Percentiles rank a stretch among this genome's conserved stretches.
These are phyloP conservation scores for Pegea sp. DNA, from an alignment of 23 tunicate genomes.

Conservation along the genomic window DNA sequence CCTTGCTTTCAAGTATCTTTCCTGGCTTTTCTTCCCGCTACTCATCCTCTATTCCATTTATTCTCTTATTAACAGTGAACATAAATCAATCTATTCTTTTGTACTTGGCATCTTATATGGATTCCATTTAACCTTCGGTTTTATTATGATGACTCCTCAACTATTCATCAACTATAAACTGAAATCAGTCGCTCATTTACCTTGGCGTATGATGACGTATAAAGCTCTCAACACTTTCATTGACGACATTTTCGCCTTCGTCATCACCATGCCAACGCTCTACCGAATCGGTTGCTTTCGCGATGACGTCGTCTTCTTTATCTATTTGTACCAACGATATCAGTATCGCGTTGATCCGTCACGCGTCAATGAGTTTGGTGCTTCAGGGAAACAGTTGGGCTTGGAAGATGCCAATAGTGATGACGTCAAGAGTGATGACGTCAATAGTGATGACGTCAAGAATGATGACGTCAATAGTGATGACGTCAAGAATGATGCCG, in stretches of 20 bases:
- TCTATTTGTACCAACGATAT: slow-evolving; percentile 83
- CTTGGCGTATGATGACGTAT: slow-evolving; percentile 98
- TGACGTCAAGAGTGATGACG: too few relatives aligned
- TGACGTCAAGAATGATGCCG: too few relatives aligned
- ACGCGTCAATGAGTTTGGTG: slow-evolving; percentile 87
- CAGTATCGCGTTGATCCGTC: slow-evolving; percentile 62
- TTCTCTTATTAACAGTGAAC: slow-evolving; percentile 72
- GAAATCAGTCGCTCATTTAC: slow-evolving; percentile 93
- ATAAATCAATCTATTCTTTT: slow-evolving; percentile 74
- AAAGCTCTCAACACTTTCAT: slow-evolving; percentile 96
- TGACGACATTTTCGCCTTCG: slow-evolving; percentile 95
- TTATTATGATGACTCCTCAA: slow-evolving; percentile 99
- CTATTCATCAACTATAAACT: slow-evolving; percentile 91
- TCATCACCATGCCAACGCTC: slow-evolving; percentile 92
- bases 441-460: too few relatives aligned
- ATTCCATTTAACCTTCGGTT: slow-evolving; percentile 78
- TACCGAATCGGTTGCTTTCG: slow-evolving; percentile 89
- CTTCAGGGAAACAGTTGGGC: too few relatives aligned
- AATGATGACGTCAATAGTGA: too few relatives aligned
- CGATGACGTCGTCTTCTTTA: slow-evolving; percentile 84
- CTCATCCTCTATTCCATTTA: slow-evolving; percentile 50
- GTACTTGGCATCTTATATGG: slow-evolving; percentile 69
- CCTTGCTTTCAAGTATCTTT: slow-evolving; percentile 89
- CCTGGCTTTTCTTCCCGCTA: slow-evolving; percentile 63
- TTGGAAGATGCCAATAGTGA: too few relatives aligned